These are phyloP conservation scores for Cyphomyrus plagiostoma DNA, from an alignment of 2,113 vertebrate genomes.

Conservation along the genomic window DNA sequence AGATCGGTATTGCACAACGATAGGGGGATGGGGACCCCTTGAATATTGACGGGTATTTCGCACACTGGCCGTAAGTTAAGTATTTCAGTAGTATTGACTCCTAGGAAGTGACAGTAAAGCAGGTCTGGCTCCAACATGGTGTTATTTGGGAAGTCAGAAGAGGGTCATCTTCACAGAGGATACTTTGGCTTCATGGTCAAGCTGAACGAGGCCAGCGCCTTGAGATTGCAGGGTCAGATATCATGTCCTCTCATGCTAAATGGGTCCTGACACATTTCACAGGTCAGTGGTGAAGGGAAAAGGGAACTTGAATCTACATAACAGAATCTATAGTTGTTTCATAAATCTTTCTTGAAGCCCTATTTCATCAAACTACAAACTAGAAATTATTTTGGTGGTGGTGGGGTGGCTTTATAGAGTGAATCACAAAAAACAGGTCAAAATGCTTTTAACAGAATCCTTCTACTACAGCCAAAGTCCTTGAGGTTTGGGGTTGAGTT, in stretches of 20 bases:
- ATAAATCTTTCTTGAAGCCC: background rate
- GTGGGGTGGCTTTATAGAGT: background rate
- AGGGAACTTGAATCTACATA: background rate
- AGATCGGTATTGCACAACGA: too few species aligned
- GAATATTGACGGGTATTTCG: too few species aligned
- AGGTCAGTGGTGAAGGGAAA: background rate
- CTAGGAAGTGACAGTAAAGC: too few species aligned
- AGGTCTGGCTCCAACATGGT: background rate
- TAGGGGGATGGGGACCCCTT: too few species aligned
- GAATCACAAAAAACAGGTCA: background rate
- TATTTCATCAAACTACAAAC: background rate
- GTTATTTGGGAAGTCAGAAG: background rate
- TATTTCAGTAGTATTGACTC: too few species aligned
- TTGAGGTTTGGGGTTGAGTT: background rate
- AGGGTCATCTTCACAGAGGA: background rate
- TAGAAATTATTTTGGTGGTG: background rate
- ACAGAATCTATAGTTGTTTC: background rate
- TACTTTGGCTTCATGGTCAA: background rate
- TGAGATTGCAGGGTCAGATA: background rate
- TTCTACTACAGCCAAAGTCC: background rate
- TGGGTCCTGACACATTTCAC: background rate
- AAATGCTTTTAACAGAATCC: background rate
- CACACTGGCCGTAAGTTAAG: too few species aligned
- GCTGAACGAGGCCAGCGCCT: background rate
- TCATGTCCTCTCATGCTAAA: background rate